Percentiles rank a stretch among this genome's conserved stretches.
Evolutionary conservation across 2,113 vertebrate genomes (phyloP).

Genomic region (human): GRCh38 chr13:55007001-55007500

Average conservation of each 20-base stretch:
- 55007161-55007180: background rate
- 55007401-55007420: background rate
- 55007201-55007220: background rate
- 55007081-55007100: background rate
- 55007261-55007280: constrained; percentile 2
- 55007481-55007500: background rate
- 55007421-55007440: background rate
- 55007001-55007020: background rate
- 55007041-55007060: background rate
- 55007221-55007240: background rate
- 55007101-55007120: background rate
- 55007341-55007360: background rate
- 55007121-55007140: background rate
- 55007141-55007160: background rate
- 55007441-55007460: background rate
- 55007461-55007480: background rate
- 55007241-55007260: background rate
- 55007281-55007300: background rate
- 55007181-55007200: background rate
- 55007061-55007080: background rate
- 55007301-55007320: background rate
- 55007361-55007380: background rate
- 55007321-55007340: background rate
- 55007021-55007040: constrained; percentile 4
- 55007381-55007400: background rate